Evolutionary conservation across 2,888 invertebrate genomes (phyloP).

Genomic region (Dysmachus trigonus): DNA sequence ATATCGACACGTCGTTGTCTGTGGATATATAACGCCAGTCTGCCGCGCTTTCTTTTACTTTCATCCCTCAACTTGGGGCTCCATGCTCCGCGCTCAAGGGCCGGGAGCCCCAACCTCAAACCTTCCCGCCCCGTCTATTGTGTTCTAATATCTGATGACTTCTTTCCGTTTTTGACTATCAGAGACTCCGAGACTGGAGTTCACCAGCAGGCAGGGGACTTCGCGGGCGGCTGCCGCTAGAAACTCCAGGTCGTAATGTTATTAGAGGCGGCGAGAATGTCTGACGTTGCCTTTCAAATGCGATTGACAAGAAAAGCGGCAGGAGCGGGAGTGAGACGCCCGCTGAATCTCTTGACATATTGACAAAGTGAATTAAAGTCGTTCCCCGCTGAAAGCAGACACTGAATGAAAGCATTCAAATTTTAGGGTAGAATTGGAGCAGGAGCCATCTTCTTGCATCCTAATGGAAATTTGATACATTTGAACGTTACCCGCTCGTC

Average conservation of each 20-base stretch:
- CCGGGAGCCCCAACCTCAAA: neutral
- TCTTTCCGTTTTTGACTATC: slow-evolving; percentile 2
- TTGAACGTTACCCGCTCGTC: neutral
- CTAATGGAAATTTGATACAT: slow-evolving; percentile 33
- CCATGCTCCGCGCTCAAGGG: neutral
- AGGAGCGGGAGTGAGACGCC: neutral
- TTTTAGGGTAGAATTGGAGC: neutral
- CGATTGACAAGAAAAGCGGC: slow-evolving; percentile 39
- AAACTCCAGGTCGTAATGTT: neutral
- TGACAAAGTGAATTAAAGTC: slow-evolving; percentile 43
- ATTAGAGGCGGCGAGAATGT: slow-evolving; percentile 15
- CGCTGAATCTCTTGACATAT: slow-evolving; percentile 12
- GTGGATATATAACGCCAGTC: neutral
- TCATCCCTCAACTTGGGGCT: neutral
- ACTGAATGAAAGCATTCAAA: slow-evolving; percentile 38
- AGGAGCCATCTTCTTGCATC: neutral
- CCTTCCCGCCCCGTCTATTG: neutral
- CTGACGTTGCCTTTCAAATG: slow-evolving; percentile 34
- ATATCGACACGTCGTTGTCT: slow-evolving; percentile 19
- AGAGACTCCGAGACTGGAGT: neutral
- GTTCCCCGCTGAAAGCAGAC: neutral
- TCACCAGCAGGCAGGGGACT: neutral
- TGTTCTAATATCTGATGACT: slow-evolving; percentile 20
- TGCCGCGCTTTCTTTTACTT: neutral
- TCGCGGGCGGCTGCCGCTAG: neutral